Evolutionary conservation across 2,888 invertebrate species (phyloP).

Genomic region (Hyalella azteca): DNA sequence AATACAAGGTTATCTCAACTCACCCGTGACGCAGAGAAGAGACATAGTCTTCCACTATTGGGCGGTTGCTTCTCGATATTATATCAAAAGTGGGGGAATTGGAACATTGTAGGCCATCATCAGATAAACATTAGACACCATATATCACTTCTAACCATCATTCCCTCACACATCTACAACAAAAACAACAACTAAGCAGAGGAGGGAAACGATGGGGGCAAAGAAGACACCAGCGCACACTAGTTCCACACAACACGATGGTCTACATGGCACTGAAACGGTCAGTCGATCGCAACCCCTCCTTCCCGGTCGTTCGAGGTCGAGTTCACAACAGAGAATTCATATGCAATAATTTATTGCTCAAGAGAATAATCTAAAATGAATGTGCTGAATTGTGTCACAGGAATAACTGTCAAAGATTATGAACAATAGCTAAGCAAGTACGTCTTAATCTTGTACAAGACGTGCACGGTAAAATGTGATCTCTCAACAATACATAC

Average conservation of each 20-base stretch:
- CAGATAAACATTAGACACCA: not conserved
- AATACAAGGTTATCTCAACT: not conserved
- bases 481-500: not conserved
- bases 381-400: not conserved
- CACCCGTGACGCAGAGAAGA: slow-evolving; percentile 1
- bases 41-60: slow-evolving; percentile 6
- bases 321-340: not conserved
- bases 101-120: not conserved
- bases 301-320: not conserved
- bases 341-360: not conserved
- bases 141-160: slow-evolving; percentile 16
- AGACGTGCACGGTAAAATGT: not conserved
- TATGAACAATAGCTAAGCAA: not conserved
- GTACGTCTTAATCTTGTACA: not conserved
- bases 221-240: slow-evolving; percentile 22
- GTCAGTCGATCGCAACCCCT: slow-evolving; percentile 26
- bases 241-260: not conserved
- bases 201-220: slow-evolving; percentile 26
- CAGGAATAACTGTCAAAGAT: not conserved
- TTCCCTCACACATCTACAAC: slow-evolving; percentile 5
- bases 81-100: not conserved
- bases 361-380: not conserved
- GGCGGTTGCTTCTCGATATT: not conserved
- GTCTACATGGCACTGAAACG: slow-evolving; percentile 23
- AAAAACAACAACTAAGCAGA: slow-evolving; percentile 33